Evolutionary conservation across 2,797 vertebrate genomes (phyloP).

Genomic region (Falco columbarius): DNA sequence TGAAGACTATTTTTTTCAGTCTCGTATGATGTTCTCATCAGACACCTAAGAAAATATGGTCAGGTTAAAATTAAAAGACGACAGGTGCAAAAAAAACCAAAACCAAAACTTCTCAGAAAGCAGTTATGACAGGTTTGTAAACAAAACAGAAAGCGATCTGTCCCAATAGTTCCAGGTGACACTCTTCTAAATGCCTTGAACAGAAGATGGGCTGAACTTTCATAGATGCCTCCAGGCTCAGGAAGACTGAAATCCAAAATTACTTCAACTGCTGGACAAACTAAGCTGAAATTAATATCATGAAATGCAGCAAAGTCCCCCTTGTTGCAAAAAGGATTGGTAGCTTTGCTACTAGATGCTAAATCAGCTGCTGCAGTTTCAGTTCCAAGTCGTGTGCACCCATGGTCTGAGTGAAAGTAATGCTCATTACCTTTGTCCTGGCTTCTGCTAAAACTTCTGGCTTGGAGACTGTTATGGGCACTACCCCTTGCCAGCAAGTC

Average conservation of each 20-base stretch:
- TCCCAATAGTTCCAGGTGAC: background rate
- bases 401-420: fast-evolving
- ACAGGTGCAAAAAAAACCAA: background rate
- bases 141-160: background rate
- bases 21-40: background rate
- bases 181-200: background rate
- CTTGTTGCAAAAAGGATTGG: background rate
- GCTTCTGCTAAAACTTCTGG: background rate
- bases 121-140: background rate
- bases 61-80: background rate
- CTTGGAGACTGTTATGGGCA: background rate
- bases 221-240: background rate
- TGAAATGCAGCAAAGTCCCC: background rate
- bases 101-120: background rate
- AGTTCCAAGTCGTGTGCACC: background rate
- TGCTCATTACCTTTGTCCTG: background rate
- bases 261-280: background rate
- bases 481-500: background rate
- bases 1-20: background rate
- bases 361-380: background rate
- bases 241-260: background rate
- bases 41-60: background rate
- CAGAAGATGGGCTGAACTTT: background rate
- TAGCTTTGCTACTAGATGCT: background rate
- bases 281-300: background rate